Percentiles rank a stretch among this genome's conserved stretches.
Evolutionary conservation across 2,113 vertebrate genomes (phyloP).

Genomic region (Myotis davidii): DNA sequence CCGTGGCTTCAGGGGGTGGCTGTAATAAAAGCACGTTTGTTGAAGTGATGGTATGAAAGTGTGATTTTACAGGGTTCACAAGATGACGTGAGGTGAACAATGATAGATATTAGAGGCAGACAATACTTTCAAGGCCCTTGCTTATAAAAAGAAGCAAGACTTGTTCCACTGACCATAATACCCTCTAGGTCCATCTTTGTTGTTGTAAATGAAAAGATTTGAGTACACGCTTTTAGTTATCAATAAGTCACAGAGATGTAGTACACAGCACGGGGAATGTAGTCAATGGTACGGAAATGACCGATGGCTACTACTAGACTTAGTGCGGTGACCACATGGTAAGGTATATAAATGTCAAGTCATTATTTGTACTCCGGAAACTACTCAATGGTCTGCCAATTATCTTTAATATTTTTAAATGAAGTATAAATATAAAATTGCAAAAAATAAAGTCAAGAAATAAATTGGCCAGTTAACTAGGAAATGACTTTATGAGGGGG

Average conservation of each 20-base stretch:
- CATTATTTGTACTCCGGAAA: neutral
- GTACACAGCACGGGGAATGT: neutral
- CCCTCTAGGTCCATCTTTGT: too few species aligned
- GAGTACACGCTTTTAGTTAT: too few species aligned
- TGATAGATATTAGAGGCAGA: neutral
- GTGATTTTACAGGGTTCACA: neutral
- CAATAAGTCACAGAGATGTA: neutral
- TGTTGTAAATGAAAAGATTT: neutral
- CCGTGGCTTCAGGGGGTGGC: accelerated
- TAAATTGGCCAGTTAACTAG: neutral
- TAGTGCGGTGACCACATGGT: neutral
- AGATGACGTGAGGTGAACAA: neutral
- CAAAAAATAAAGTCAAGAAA: neutral
- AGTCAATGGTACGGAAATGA: neutral
- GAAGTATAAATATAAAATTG: neutral
- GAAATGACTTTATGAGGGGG: neutral
- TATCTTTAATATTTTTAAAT: neutral
- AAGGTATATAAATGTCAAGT: neutral
- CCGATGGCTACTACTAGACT: neutral
- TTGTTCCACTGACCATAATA: neutral
- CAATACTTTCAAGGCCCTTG: neutral
- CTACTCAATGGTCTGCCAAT: too few species aligned
- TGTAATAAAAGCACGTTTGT: neutral
- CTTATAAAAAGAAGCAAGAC: neutral
- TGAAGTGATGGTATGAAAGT: neutral